These are phyloP conservation scores for Lepidocolaptes lacrymiger DNA, from an alignment of 2,797 vertebrate species.

Conservation along the genomic window DNA sequence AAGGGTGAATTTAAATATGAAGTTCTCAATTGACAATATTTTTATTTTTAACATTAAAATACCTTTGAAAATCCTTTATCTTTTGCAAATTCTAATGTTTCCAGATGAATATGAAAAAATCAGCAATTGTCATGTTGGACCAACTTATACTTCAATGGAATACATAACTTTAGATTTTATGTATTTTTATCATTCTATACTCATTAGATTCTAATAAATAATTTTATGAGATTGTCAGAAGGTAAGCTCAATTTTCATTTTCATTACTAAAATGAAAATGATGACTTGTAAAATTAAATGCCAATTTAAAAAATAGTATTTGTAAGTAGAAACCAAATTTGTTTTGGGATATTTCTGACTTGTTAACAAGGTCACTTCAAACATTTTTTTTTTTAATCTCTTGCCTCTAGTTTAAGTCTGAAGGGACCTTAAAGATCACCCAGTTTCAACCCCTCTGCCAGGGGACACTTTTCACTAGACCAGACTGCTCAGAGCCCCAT, in stretches of 20 bases:
- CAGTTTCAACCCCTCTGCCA: not conserved
- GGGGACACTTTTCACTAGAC: not conserved
- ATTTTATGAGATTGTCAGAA: slow-evolving; percentile 18
- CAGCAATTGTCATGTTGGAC: slow-evolving; percentile 34
- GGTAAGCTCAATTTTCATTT: not conserved
- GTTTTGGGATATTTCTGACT: slow-evolving; percentile 1
- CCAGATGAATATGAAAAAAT: slow-evolving; percentile 29
- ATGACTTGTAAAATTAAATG: slow-evolving; percentile 49
- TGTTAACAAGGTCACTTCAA: not conserved
- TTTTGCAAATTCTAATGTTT: slow-evolving; percentile 25
- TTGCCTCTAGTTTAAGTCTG: not conserved
- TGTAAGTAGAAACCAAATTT: slow-evolving; percentile 13
- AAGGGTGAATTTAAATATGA: not conserved
- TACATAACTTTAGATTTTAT: slow-evolving; percentile 24
- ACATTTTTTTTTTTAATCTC: not conserved
- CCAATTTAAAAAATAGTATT: slow-evolving; percentile 39
- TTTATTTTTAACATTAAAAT: not conserved
- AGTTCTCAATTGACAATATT: not conserved
- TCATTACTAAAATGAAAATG: not conserved
- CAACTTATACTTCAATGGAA: slow-evolving; percentile 40
- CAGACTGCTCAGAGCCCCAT: not conserved
- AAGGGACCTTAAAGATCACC: not conserved
- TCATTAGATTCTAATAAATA: slow-evolving; percentile 52
- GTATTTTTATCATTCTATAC: slow-evolving; percentile 33
- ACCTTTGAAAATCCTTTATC: not conserved